Evolutionary conservation across 2,113 vertebrate species (phyloP).

Genomic region (Misgurnus anguillicaudatus): DNA sequence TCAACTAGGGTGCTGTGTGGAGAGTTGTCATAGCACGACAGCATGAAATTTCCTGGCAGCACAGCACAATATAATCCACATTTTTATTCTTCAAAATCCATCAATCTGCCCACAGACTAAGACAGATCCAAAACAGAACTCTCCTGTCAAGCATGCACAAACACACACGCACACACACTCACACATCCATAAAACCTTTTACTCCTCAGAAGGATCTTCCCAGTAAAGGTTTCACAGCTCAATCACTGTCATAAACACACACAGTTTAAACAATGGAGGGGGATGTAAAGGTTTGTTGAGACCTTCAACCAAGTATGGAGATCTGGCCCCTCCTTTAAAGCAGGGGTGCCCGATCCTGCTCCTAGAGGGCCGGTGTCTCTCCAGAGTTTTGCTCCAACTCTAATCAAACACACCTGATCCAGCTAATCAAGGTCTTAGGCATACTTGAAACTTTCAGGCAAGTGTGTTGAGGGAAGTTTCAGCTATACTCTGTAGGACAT

Average conservation of each 20-base stretch:
- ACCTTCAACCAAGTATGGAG: too few species aligned
- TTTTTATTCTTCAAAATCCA: conserved; percentile 54
- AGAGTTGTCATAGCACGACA: conserved; percentile 6
- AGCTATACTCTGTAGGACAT: too few species aligned
- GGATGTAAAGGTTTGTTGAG: too few species aligned
- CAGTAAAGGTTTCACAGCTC: not conserved
- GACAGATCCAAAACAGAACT: conserved; percentile 50
- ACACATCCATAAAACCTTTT: not conserved
- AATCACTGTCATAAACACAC: not conserved
- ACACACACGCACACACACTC: not conserved
- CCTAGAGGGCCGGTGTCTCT: too few species aligned
- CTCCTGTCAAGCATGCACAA: not conserved
- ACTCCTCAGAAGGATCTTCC: not conserved
- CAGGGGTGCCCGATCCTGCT: too few species aligned
- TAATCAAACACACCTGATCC: too few species aligned
- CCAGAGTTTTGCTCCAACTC: too few species aligned
- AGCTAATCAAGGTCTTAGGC: too few species aligned
- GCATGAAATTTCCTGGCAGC: conserved; percentile 52
- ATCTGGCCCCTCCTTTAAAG: too few species aligned
- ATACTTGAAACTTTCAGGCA: too few species aligned
- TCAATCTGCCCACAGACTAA: conserved; percentile 62
- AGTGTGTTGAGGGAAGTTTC: too few species aligned
- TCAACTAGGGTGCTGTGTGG: conserved; percentile 34
- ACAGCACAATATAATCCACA: conserved; percentile 31
- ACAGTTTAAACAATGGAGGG: not conserved